Base-by-base conservation (phyloP, 2,797 vertebrate genomes). In the Lutjanus campechanus region DNA sequence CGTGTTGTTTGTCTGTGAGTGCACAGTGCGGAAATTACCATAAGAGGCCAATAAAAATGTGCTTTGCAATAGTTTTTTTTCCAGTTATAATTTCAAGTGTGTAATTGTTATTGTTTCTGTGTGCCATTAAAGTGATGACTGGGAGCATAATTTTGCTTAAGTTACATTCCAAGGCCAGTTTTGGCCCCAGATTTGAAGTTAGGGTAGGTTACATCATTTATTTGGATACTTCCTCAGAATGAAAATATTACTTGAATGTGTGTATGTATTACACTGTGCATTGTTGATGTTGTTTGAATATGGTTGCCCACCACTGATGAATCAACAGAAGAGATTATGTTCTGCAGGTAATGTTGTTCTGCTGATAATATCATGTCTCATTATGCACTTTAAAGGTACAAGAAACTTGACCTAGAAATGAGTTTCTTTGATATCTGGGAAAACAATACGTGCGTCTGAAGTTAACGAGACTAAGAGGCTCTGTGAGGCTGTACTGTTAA, bases 31-130 rank as follows among this genome's bases (percentile, higher is more conserved):
- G 70, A 83, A 85, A 83, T 75, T 62, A 71, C 64, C 67, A 79
- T 69, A 62, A 54, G 40, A 89, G 76, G 20, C 53, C 59, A 74
- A 77, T 85, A 81, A 83, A 67, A 85, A 80, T 49, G 46, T 62
- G 59, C 67, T 73, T 41, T 22, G 54, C 56, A 70, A 54, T 64
- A 22, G 40, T 54, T 63, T 63, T 63, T 63, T 70, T 49, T 11
- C 1, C 0, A 2, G 15, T 71, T 66, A 22, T 29, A 59, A 77
- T 77, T 75, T 73, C 41, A 58, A 25, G 29, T 8, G 47, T 50
- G 41, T 79, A 58, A 89, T 77, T 68, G 66, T 62, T 74, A 43
- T 60, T 59, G 67, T 72, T 73, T 69, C 16, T 22, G 29, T 15
- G 54, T 7, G 62, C 29, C 60, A 63, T 85, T 73, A 77, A 77